Conservation (phyloP, 92 coral and sea anemone species). For the Porites lobata region DNA sequence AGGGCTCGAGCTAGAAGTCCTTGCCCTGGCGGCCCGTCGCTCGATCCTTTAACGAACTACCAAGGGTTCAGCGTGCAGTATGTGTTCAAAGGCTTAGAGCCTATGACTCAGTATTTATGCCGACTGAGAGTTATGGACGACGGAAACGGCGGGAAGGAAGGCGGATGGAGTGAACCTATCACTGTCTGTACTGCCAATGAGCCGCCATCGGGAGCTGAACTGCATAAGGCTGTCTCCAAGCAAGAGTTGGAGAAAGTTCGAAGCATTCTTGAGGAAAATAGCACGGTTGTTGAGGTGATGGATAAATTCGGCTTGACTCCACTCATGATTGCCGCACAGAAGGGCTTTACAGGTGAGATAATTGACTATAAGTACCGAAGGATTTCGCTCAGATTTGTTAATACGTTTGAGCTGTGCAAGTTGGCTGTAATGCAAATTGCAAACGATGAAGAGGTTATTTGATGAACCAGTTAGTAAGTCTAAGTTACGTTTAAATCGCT, state of each 20-base stretch:
- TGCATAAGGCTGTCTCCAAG: conserved; percentile 89
- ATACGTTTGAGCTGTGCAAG: conserved; percentile 13
- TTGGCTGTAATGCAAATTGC: neutral
- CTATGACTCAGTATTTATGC: conserved; percentile 87
- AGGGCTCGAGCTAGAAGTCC: conserved; percentile 81
- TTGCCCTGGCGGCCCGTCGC: conserved; percentile 87
- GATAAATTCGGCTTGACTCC: conserved; percentile 95
- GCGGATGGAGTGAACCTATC: conserved; percentile 84
- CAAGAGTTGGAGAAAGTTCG: conserved; percentile 88
- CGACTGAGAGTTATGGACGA: conserved; percentile 68
- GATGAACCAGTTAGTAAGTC: too few relatives aligned
- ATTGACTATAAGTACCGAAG: neutral
- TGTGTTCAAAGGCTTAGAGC: conserved; percentile 91
- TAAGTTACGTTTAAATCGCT: neutral
- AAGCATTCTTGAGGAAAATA: conserved; percentile 81
- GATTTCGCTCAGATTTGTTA: conserved; percentile 10
- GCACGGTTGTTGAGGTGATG: conserved; percentile 92
- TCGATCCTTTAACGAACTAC: conserved; percentile 92
- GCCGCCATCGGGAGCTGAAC: conserved; percentile 98
- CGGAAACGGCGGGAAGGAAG: conserved; percentile 63
- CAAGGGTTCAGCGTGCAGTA: conserved; percentile 86
- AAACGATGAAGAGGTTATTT: neutral
- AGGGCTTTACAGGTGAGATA: conserved; percentile 78
- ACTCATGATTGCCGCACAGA: conserved; percentile 90
- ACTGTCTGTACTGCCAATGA: conserved; percentile 87